phyloP scores from a whole-genome alignment of 2,113 vertebrate genomes.

The Xiphophorus couchianus region DNA sequence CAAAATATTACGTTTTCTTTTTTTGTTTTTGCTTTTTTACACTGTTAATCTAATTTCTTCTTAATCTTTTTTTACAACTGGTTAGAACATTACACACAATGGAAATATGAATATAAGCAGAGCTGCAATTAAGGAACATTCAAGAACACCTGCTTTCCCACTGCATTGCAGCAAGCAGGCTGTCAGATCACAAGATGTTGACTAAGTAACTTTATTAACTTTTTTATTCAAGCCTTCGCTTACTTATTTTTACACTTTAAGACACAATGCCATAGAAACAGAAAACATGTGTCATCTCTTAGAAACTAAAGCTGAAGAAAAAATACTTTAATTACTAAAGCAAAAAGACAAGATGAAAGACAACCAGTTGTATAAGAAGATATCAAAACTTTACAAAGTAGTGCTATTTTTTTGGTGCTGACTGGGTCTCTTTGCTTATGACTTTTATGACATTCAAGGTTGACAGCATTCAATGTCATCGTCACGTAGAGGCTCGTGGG shows the following conservation, averaged over 20 bases:
- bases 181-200: too few relatives aligned
- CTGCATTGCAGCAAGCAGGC: too few relatives aligned
- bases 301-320: neutral
- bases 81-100: too few relatives aligned
- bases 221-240: neutral
- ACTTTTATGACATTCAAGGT: neutral
- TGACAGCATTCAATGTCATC: neutral
- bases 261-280: neutral
- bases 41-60: too few relatives aligned
- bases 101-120: too few relatives aligned
- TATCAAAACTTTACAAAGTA: neutral
- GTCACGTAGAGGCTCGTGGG: neutral
- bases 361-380: neutral
- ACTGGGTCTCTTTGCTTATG: neutral
- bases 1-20: too few relatives aligned
- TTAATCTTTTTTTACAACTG: too few relatives aligned
- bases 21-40: too few relatives aligned
- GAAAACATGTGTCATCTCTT: neutral
- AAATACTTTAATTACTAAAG: neutral
- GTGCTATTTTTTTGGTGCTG: neutral
- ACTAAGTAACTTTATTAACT: neutral
- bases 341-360: neutral
- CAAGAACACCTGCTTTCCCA: too few relatives aligned
- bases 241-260: neutral
- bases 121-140: too few relatives aligned